These are phyloP conservation scores for Mormyrus iriodes DNA, from an alignment of 2,113 vertebrate species.

Conservation along the genomic window DNA sequence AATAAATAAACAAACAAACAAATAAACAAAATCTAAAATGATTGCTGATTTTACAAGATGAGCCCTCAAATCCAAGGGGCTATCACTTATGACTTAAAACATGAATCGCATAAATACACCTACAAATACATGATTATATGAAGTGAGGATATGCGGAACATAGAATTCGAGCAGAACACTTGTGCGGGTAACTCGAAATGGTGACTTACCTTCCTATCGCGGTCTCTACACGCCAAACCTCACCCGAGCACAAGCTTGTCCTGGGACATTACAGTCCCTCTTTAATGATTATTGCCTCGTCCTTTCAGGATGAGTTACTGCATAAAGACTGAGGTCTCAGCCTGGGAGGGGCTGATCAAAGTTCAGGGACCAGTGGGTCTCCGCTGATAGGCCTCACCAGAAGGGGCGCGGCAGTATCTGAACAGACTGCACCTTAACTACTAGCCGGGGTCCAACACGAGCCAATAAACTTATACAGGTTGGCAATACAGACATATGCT, in stretches of 20 bases:
- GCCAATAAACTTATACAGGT: background rate
- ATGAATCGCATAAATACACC: background rate
- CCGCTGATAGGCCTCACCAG: background rate
- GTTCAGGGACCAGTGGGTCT: background rate
- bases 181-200: background rate
- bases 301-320: background rate
- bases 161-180: too few relatives aligned
- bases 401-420: background rate
- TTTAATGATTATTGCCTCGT: background rate
- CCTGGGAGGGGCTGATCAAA: constrained; percentile 16
- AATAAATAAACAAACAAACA: background rate
- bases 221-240: background rate
- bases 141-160: too few relatives aligned
- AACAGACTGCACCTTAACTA: background rate
- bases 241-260: background rate
- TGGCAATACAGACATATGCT: background rate
- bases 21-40: background rate
- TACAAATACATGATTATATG: background rate
- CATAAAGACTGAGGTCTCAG: background rate
- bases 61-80: background rate
- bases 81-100: background rate
- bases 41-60: background rate
- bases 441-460: background rate
- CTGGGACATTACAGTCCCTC: background rate
- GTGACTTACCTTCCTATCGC: background rate